A percentile compares a stretch with the other conserved stretches of the same genome.
These are phyloP conservation scores for Eulacestoma nigropectus DNA, from an alignment of 2,113 vertebrate species.

Conservation along the genomic window DNA sequence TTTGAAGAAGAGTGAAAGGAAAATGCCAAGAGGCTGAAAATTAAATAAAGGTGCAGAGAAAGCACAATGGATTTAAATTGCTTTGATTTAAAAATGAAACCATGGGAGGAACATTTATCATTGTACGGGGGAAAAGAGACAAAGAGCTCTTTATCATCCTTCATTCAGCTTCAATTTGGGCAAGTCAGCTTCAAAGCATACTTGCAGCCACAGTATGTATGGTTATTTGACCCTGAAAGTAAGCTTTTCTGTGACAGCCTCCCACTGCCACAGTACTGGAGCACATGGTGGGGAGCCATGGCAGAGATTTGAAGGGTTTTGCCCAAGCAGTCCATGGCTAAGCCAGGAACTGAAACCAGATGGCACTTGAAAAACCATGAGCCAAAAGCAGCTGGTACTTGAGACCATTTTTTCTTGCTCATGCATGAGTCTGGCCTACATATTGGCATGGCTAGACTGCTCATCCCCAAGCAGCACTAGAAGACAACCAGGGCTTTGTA, in stretches of 20 bases:
- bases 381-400: neutral
- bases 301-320: neutral
- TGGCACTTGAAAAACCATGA: neutral
- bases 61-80: neutral
- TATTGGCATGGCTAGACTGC: neutral
- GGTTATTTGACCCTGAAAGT: neutral
- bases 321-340: neutral
- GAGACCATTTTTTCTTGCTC: neutral
- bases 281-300: neutral
- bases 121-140: neutral
- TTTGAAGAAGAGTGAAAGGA: neutral
- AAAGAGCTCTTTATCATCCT: neutral
- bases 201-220: neutral
- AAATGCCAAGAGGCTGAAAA: neutral
- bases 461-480: neutral
- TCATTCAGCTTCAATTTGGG: neutral
- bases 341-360: fast-evolving
- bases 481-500: neutral
- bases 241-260: neutral
- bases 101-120: neutral
- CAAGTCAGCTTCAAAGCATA: neutral
- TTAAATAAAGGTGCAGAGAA: neutral
- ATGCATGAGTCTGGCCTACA: neutral
- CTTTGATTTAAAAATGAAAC: neutral
- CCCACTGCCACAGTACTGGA: neutral